Evolutionary conservation across 1,140 invertebrate species (phyloP), one percentile per base, ranked within the genome.

Genomic region (Heliothis subflexa): DNA sequence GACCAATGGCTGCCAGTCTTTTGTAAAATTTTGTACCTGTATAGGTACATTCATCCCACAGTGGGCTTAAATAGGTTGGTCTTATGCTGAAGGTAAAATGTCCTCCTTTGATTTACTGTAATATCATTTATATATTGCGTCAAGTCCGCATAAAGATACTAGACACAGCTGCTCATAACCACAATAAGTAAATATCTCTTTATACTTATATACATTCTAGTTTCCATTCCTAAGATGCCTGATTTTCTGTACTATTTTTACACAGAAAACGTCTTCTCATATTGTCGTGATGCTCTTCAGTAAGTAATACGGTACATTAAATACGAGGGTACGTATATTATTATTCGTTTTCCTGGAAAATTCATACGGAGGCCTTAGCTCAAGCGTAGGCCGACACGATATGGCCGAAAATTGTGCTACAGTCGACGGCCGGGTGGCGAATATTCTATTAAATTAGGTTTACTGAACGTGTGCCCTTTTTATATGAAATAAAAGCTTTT

Each of bases 221-320:
- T 40, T 40, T 52, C 50, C 3, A 52, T 14, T n/a, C 14, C 13
- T 52, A n/a, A 1, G 14, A 13, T 5, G 2, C 3, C 5, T 4
- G 16, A 3, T 52, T 52, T n/a, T 52, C 13, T n/a, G 14, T n/a
- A 52, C 57, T 33, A n/a, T 28, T 61, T 14, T 14, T 28, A 28
- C 21, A 4, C 7, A 61, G 28, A 52, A n/a, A 52, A 52, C 50
- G 21, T 14, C 13, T 28, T 1, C 25, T 11, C 57, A 28, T 33
- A 33, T 61, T 61, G 9, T 61, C 57, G 5, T 33, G 25, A 33
- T 61, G 21, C 33, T 45, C 59, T 40, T 62, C 33, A 62, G n/a
- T 62, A 62, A 62, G 25, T 25, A 61, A 62, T 62, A 40, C 16
- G 66, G 45, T 68, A 70, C 66, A 28, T 70, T 50, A 70, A 70